Base-by-base conservation (phyloP, 2,113 vertebrate genomes). In the Irena cyanogastra region DNA sequence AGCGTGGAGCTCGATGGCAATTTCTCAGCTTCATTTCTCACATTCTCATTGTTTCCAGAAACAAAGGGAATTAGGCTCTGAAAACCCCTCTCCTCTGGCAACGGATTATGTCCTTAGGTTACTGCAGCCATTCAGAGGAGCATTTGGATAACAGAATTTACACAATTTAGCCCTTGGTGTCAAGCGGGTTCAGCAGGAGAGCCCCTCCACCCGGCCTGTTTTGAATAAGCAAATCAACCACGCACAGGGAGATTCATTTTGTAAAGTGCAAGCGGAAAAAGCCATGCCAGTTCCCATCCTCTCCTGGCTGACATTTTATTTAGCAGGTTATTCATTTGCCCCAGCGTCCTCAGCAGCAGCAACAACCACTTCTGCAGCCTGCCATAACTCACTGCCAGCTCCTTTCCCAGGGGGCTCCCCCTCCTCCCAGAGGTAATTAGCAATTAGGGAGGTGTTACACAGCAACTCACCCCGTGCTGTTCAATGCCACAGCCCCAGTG, bases 241-340 rank as follows among this genome's bases (percentile, higher is more conserved):
- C 1, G 3, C 50, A 69, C 63, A 31, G 39, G 77, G 54, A 69
- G 45, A 74, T 81, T 72, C 9, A 65, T 89, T 87, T 89, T 65
- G 87, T n/a, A 76, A 92, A 81, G 60, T 57, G 72, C 65, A 91
- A 92, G 57, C 9, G 39, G 69, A 17, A 92, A 79, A 92, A 64
- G 59, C 76, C 64, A 33, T 37, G 89, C 83, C 72, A 82, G 74
- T 45, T 87, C 89, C 71, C 89, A 87, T 79, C 77, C 11, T 0
- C 78, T 92, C 39, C 91, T 84, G 87, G 60, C 47, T 75, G 77
- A 84, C 87, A 63, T 82, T 95, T 94, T 81, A 81, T 92, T 92
- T 94, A 89, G 92, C 35, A 92, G 82, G 57, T 81, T 90, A 89
- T 81, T 93, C 50, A 90, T 93, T 83, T 95, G 56, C 59, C 47